phyloP scores from a whole-genome alignment of 2,888 invertebrate species.

The Conops quadrifasciatus region DNA sequence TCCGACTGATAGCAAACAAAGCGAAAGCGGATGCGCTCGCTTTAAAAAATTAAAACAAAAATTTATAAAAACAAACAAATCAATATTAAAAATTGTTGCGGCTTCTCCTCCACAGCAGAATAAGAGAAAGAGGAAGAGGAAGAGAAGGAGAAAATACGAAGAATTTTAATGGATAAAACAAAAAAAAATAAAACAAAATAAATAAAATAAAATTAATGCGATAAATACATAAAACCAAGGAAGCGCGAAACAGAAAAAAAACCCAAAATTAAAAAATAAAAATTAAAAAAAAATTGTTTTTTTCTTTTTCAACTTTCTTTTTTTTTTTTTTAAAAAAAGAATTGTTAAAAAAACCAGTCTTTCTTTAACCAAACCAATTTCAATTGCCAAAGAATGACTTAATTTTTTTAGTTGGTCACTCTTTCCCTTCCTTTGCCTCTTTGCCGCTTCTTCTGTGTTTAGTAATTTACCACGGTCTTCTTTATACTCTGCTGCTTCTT shows the following conservation, averaged over 20 bases:
- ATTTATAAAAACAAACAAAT: not conserved
- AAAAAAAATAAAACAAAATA: not conserved
- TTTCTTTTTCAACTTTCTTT: no score
- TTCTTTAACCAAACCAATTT: not conserved
- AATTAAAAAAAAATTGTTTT: no score
- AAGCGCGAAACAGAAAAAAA: not conserved
- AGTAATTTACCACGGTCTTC: no score
- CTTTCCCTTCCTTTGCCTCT: not conserved
- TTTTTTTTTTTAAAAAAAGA: no score
- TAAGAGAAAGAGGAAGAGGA: not conserved
- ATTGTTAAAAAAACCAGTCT: not conserved
- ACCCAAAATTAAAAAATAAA: not conserved
- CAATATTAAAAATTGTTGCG: not conserved
- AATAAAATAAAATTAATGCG: not conserved
- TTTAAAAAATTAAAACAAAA: constrained; percentile 31
- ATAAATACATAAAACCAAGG: not conserved
- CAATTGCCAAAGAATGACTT: not conserved
- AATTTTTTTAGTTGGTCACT: not conserved
- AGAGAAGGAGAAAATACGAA: not conserved
- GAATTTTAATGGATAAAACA: no score
- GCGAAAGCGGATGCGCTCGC: constrained; percentile 46
- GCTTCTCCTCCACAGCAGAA: no score
- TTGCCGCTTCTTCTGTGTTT: no score
- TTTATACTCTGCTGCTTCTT: not conserved
- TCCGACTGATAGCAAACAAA: constrained; percentile 1